A percentile compares a stretch with the other conserved stretches of the same genome.
phyloP scores from a whole-genome alignment of 2,888 invertebrate species.

The Pimpla rufipes region DNA sequence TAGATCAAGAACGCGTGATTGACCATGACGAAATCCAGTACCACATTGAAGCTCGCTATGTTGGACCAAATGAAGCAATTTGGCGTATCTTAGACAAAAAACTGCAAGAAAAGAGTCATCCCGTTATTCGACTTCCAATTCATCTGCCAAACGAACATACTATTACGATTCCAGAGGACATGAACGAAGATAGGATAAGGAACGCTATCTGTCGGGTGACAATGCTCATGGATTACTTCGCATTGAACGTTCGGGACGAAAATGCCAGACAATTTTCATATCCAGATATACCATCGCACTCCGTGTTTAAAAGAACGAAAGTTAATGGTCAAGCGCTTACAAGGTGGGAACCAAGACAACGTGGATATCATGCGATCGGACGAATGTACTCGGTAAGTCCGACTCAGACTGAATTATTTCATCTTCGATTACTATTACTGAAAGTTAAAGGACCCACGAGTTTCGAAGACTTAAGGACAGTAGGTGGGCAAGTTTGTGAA shows the following conservation, averaged over 20 bases:
- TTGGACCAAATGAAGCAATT: neutral
- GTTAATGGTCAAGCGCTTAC: constrained; percentile 40
- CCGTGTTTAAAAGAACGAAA: constrained; percentile 44
- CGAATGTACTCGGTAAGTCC: constrained; percentile 75
- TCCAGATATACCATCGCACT: constrained; percentile 52
- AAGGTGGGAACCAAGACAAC: constrained; percentile 58
- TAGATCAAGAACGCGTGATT: constrained; percentile 3
- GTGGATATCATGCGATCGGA: constrained; percentile 69
- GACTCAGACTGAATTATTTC: constrained; percentile 74
- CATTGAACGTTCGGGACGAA: constrained; percentile 41
- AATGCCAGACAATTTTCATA: constrained; percentile 38
- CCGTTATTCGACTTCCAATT: neutral
- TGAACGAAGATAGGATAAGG: constrained; percentile 43
- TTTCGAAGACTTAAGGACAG: constrained; percentile 75
- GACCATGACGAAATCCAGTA: neutral
- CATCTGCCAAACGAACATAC: constrained; percentile 1
- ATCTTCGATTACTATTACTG: constrained; percentile 75
- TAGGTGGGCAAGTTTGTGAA: constrained; percentile 72
- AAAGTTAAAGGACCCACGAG: constrained; percentile 75
- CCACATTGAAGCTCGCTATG: constrained; percentile 2
- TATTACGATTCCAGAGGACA: constrained; percentile 12
- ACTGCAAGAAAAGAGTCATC: neutral
- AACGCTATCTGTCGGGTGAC: constrained; percentile 30
- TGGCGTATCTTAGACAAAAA: neutral
- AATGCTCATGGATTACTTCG: constrained; percentile 52